These are phyloP conservation scores for Pseudochaenichthys georgianus DNA, from an alignment of 2,797 vertebrate species.

Conservation along the genomic window DNA sequence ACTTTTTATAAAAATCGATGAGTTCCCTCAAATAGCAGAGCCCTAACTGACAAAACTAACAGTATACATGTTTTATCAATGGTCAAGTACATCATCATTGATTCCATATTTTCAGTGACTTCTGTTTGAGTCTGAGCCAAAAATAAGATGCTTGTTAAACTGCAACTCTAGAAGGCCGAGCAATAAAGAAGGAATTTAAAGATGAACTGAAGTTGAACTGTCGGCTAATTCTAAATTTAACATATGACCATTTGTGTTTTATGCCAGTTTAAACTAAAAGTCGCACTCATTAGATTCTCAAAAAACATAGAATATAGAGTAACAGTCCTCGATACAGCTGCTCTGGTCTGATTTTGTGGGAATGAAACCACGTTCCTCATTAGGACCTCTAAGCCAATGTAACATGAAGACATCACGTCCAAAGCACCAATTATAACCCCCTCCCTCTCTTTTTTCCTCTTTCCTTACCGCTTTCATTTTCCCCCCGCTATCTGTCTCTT, in stretches of 20 bases:
- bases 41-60: too few species aligned
- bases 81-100: too few species aligned
- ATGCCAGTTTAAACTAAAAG: background rate
- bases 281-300: conserved; percentile 3
- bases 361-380: conserved; percentile 5
- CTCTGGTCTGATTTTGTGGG: background rate
- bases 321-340: background rate
- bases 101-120: too few species aligned
- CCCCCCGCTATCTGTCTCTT: conserved; percentile 54
- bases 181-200: conserved; percentile 30
- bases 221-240: conserved; percentile 27
- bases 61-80: too few species aligned
- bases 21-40: too few species aligned
- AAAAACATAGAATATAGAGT: background rate
- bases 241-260: conserved; percentile 9
- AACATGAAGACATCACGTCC: conserved; percentile 30
- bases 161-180: conserved; percentile 8
- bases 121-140: too few species aligned
- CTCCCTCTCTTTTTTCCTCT: conserved; percentile 9
- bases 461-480: conserved; percentile 35
- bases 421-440: conserved; percentile 13
- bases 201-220: conserved; percentile 17
- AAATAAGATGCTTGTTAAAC: too few species aligned
- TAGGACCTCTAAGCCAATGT: conserved; percentile 7
- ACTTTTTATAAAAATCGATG: too few species aligned